A percentile compares a stretch with the other conserved stretches of the same genome.
Conservation (phyloP, 2,797 vertebrate genomes). For the Erethizon dorsatum region DNA sequence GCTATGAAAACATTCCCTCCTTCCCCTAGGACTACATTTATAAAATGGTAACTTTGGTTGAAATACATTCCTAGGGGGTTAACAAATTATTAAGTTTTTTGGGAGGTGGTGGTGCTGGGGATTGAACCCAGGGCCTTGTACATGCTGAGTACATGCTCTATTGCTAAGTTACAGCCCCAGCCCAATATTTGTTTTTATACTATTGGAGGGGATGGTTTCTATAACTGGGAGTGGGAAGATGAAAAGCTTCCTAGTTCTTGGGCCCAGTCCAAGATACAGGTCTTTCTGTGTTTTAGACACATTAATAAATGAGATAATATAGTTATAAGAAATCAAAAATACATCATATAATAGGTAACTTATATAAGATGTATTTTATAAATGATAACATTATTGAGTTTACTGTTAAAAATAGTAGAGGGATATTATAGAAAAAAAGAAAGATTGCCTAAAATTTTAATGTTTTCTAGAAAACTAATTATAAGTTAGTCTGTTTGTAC, state of each 20-base stretch:
- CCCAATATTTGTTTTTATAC: background rate
- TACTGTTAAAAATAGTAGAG: conserved; percentile 60
- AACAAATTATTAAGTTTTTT: conserved; percentile 15
- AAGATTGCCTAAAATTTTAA: conserved; percentile 27
- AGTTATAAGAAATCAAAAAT: background rate
- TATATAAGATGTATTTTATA: conserved; percentile 1
- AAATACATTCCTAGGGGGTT: conserved; percentile 50
- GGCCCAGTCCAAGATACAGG: background rate
- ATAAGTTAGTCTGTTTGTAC: background rate
- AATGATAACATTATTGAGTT: conserved; percentile 25
- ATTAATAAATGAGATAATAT: conserved; percentile 28
- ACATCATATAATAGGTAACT: background rate
- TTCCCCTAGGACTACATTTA: background rate
- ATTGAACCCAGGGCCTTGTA: background rate
- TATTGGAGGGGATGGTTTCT: conserved; percentile 23
- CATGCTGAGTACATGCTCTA: background rate
- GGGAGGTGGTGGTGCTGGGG: background rate
- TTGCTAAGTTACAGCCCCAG: background rate
- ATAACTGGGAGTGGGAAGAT: background rate
- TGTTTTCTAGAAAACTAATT: conserved; percentile 38
- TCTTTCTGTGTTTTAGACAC: background rate
- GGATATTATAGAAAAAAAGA: conserved; percentile 1
- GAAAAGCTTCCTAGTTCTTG: background rate
- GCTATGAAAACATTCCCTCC: background rate
- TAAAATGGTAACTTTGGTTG: conserved; percentile 58